Evolutionary conservation across 2,113 vertebrate genomes (phyloP).

Genomic region (Acanthochromis polyacanthus): DNA sequence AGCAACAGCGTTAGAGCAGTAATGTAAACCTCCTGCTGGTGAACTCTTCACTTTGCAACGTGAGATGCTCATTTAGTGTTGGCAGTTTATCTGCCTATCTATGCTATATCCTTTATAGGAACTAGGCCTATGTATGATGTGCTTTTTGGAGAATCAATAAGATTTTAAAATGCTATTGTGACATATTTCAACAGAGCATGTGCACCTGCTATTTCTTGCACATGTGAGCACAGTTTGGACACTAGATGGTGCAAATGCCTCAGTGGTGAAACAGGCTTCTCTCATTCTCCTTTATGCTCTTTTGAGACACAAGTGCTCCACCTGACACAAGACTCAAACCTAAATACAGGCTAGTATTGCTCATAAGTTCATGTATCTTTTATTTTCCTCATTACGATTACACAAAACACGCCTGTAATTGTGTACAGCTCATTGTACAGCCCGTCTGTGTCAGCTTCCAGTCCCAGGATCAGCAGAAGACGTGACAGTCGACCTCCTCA

Average conservation of each 20-base stretch:
- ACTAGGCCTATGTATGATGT: background rate
- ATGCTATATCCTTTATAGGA: background rate
- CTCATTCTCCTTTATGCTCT: background rate
- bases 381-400: background rate
- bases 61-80: slow-evolving; percentile 24
- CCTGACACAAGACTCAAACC: slow-evolving; percentile 3
- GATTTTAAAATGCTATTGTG: background rate
- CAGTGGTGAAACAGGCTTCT: slow-evolving; percentile 24
- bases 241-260: slow-evolving; percentile 72
- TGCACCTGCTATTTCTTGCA: background rate
- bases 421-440: slow-evolving; percentile 24
- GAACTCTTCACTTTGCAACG: slow-evolving; percentile 56
- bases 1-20: slow-evolving; percentile 54
- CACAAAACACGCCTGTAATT: background rate
- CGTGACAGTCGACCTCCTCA: slow-evolving; percentile 69
- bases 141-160: background rate
- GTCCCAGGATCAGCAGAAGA: slow-evolving; percentile 41
- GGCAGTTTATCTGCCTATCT: background rate
- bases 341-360: background rate
- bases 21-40: slow-evolving; percentile 59
- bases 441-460: slow-evolving; percentile 33
- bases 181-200: background rate
- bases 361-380: background rate
- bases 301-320: background rate
- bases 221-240: slow-evolving; percentile 39